These are phyloP conservation scores for Sphaeramia orbicularis DNA, from an alignment of 2,797 vertebrate genomes.

Conservation along the genomic window DNA sequence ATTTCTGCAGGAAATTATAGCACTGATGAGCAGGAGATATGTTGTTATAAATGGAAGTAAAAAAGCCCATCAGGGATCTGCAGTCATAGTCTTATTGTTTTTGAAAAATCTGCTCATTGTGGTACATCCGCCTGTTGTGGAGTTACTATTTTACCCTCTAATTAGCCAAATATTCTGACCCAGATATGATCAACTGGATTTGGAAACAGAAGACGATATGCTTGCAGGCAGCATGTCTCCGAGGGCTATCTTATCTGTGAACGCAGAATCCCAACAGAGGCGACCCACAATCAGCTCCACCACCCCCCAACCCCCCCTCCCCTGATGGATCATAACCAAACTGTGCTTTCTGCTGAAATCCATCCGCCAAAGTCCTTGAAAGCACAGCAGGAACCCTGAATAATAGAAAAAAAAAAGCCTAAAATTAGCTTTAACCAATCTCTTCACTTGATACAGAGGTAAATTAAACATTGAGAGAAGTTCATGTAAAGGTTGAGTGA, in stretches of 20 bases:
- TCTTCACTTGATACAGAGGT: slow-evolving; percentile 9
- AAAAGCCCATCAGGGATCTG: slow-evolving; percentile 64
- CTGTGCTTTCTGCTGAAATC: slow-evolving; percentile 57
- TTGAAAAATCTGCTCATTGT: slow-evolving; percentile 67
- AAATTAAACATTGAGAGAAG: slow-evolving; percentile 29
- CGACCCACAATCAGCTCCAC: slow-evolving; percentile 64
- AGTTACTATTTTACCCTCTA: slow-evolving; percentile 70
- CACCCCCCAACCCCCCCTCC: slow-evolving; percentile 44
- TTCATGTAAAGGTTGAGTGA: no score
- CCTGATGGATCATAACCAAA: slow-evolving; percentile 65
- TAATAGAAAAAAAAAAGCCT: slow-evolving; percentile 27
- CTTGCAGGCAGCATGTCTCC: slow-evolving; percentile 60
- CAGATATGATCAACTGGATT: slow-evolving; percentile 75
- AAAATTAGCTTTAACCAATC: slow-evolving; percentile 35
- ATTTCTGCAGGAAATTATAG: slow-evolving; percentile 79
- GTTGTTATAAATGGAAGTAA: slow-evolving; percentile 62
- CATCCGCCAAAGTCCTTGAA: slow-evolving; percentile 62
- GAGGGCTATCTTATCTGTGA: slow-evolving; percentile 70
- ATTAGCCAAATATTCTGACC: slow-evolving; percentile 82
- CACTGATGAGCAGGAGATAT: slow-evolving; percentile 74
- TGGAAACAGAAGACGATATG: slow-evolving; percentile 56
- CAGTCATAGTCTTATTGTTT: slow-evolving; percentile 72
- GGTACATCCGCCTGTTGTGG: slow-evolving; percentile 51
- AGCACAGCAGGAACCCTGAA: slow-evolving; percentile 47
- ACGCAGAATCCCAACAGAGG: slow-evolving; percentile 63